Evolutionary conservation across 2,797 vertebrate genomes (phyloP).

Genomic region (Nyctibius grandis): DNA sequence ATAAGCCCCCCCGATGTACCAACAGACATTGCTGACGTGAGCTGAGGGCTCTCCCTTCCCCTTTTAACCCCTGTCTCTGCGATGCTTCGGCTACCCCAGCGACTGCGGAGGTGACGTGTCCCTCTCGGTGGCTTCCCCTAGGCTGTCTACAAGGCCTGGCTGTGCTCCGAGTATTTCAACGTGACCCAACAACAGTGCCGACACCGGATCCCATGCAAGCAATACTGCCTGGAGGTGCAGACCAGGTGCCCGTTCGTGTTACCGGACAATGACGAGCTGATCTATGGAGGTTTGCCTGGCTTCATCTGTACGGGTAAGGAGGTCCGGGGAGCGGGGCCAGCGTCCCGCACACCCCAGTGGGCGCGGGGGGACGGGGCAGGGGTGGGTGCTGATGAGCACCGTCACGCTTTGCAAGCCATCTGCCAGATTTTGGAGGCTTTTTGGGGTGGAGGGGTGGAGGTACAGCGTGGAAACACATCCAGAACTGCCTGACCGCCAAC

Average conservation of each 20-base stretch:
- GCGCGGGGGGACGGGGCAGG: background rate
- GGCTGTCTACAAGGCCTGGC: constrained; percentile 88
- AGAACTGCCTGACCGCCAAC: accelerated
- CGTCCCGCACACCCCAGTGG: background rate
- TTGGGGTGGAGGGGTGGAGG: background rate
- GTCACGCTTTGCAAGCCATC: accelerated
- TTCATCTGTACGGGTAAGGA: constrained; percentile 87
- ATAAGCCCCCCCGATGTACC: background rate
- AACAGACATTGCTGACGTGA: accelerated
- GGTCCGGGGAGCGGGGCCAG: background rate
- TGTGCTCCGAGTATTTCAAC: constrained; percentile 87
- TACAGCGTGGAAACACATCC: accelerated
- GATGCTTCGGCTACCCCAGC: accelerated
- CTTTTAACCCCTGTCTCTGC: background rate
- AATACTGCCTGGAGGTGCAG: constrained; percentile 88
- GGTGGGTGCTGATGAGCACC: background rate
- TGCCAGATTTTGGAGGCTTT: accelerated
- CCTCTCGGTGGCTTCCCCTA: constrained; percentile 14
- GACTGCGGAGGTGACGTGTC: background rate
- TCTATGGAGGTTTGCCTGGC: constrained; percentile 86
- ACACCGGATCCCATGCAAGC: constrained; percentile 85
- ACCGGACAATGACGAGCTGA: constrained; percentile 86
- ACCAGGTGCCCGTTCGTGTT: constrained; percentile 86
- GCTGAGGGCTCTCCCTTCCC: background rate
- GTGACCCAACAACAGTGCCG: constrained; percentile 85